Evolutionary conservation across 1,140 invertebrate species (phyloP).

Genomic region (Phortica variegata): DNA sequence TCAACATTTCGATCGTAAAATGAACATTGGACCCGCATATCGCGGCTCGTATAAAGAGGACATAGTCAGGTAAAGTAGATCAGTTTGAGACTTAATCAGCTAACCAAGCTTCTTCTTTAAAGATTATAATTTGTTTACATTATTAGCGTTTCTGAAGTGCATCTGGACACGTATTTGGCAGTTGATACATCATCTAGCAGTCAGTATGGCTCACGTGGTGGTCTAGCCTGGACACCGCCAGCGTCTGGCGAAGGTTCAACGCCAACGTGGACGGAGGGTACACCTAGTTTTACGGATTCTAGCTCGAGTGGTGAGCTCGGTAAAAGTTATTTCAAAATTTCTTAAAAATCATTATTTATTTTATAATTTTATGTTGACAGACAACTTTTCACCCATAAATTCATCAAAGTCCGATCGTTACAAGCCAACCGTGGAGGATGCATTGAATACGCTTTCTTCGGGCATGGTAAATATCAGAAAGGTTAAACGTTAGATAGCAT

Average conservation of each 20-base stretch:
- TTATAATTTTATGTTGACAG: slow-evolving; percentile 30
- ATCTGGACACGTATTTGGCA: slow-evolving; percentile 54
- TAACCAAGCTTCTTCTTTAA: neutral
- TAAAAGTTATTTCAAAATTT: slow-evolving; percentile 45
- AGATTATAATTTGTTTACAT: too few species aligned
- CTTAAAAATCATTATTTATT: slow-evolving; percentile 24
- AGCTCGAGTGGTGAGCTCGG: slow-evolving; percentile 82
- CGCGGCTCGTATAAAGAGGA: slow-evolving; percentile 54
- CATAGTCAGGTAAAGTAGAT: slow-evolving; percentile 37
- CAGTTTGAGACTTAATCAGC: neutral
- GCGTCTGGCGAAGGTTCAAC: slow-evolving; percentile 88
- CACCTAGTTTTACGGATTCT: slow-evolving; percentile 94
- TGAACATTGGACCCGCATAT: slow-evolving; percentile 57
- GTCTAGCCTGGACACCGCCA: slow-evolving; percentile 75
- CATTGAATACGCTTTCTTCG: slow-evolving; percentile 74
- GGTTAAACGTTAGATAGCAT: slow-evolving; percentile 30
- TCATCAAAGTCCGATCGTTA: slow-evolving; percentile 57
- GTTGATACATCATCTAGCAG: slow-evolving; percentile 55
- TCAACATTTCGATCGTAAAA: slow-evolving; percentile 46
- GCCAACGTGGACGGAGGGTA: slow-evolving; percentile 97
- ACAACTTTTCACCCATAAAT: slow-evolving; percentile 56
- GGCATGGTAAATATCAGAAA: slow-evolving; percentile 69
- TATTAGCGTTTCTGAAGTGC: slow-evolving; percentile 54
- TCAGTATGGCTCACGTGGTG: slow-evolving; percentile 53
- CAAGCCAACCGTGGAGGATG: slow-evolving; percentile 66